These are phyloP conservation scores for Gadopsis bispinosus DNA, from an alignment of 2,797 vertebrate genomes.

Conservation along the genomic window DNA sequence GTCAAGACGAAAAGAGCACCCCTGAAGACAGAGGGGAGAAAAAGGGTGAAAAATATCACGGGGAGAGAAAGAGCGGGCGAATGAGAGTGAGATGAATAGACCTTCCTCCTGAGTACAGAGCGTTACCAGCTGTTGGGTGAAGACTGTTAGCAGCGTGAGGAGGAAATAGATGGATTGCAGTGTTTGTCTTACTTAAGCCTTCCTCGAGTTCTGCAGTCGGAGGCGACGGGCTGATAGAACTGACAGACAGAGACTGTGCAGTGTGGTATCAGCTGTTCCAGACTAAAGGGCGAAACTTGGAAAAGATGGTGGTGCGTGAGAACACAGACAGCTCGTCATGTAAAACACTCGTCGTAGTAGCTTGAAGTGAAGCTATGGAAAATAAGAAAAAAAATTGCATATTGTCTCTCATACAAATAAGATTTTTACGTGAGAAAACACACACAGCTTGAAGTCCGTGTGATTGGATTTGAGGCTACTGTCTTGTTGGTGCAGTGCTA, in stretches of 20 bases:
- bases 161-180: conserved; percentile 33
- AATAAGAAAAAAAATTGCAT: background rate
- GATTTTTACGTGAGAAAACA: background rate
- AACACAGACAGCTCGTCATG: background rate
- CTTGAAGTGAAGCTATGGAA: background rate
- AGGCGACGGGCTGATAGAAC: background rate
- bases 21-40: conserved; percentile 35
- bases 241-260: background rate
- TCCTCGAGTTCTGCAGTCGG: conserved; percentile 19
- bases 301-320: background rate
- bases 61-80: conserved; percentile 34
- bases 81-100: conserved; percentile 64
- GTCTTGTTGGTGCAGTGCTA: too few species aligned
- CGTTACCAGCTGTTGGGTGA: conserved; percentile 46
- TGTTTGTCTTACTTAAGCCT: conserved; percentile 37
- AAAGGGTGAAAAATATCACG: conserved; percentile 32
- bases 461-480: background rate
- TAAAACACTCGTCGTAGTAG: background rate
- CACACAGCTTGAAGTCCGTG: background rate
- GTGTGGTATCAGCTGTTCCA: background rate
- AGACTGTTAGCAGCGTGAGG: conserved; percentile 18
- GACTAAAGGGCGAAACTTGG: background rate
- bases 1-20: conserved; percentile 64
- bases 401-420: background rate
- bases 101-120: conserved; percentile 33